Evolutionary conservation across 2,797 vertebrate species (phyloP), one percentile per base, ranked within the genome.

Genomic region (Linurgus olivaceus): DNA sequence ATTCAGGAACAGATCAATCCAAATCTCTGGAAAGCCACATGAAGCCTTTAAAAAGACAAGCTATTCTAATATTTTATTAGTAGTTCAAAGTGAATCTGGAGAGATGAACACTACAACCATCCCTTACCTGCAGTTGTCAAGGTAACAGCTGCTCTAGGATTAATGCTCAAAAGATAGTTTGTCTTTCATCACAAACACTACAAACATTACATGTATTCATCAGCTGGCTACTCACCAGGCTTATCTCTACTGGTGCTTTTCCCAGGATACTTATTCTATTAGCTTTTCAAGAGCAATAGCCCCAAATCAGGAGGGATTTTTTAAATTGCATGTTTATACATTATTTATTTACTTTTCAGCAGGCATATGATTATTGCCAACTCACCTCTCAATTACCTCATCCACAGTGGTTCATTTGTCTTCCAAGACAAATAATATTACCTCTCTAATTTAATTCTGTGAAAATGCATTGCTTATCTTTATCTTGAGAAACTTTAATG

Each of bases 121-220:
- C 45, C 61, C 72, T 91, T 92, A 95, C 93, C 93, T 93, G 63
- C 73, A 75, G 94, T 95, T 94, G 96, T 93, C 95, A 96, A 91
- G 96, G 95, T 73, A 97, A 96, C 95, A 54, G 76, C 84, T 89
- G 77, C 88, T 90, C 94, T 71, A 87, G 58, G 66, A 94, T 93
- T 78, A 80, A 93, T 93, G 68, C 61, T 71, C 58, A 85, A 85
- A 93, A 95, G 55, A 67, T 33, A 74, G 67, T 81, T 94, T 71
- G 65, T 61, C 67, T 93, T 95, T 76, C 67, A 90, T 75, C 81
- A 85, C 70, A 82, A 88, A 77, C 71, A 75, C 71, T 65, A 85
- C 71, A 85, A 91, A 88, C 13, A 57, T 42, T 55, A 24, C 72
- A 71, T 50, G 45, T 52, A 48, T 63, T 85, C 65, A 57, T 73